Conservation (phyloP, 2,797 vertebrate genomes). For the Serranus cabrilla region DNA sequence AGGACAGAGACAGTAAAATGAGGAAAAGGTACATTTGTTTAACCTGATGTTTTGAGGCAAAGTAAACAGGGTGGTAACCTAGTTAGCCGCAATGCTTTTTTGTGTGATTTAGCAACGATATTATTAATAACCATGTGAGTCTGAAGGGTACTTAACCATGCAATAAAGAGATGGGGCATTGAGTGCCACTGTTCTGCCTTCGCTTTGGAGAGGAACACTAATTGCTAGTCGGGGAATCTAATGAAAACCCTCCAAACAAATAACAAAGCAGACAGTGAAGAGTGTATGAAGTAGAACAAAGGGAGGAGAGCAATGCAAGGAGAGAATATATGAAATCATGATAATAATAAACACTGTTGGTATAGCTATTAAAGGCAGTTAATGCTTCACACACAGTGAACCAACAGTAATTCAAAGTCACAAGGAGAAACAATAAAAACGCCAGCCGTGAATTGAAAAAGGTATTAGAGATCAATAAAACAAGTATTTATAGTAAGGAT, state of each 20-base stretch:
- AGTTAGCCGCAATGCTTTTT: constrained; percentile 71
- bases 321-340: constrained; percentile 65
- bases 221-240: constrained; percentile 80
- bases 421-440: constrained; percentile 48
- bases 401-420: constrained; percentile 59
- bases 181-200: constrained; percentile 79
- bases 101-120: constrained; percentile 76
- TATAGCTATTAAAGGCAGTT: constrained; percentile 61
- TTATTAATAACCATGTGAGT: constrained; percentile 84
- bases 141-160: constrained; percentile 84
- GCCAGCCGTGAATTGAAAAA: constrained; percentile 26
- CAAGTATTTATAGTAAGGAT: constrained; percentile 42
- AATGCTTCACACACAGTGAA: constrained; percentile 47
- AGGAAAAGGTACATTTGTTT: constrained; percentile 74
- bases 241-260: constrained; percentile 83
- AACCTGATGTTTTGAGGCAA: constrained; percentile 79
- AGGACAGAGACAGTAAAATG: constrained; percentile 54
- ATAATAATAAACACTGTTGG: constrained; percentile 59
- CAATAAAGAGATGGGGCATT: constrained; percentile 81
- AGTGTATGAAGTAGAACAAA: constrained; percentile 71
- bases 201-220: constrained; percentile 80
- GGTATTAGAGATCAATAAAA: constrained; percentile 58
- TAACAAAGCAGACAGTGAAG: constrained; percentile 77
- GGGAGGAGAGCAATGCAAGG: constrained; percentile 55
- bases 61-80: constrained; percentile 77